Base-by-base conservation (phyloP, 2,797 vertebrate species). In the Sitta carolinensis region DNA sequence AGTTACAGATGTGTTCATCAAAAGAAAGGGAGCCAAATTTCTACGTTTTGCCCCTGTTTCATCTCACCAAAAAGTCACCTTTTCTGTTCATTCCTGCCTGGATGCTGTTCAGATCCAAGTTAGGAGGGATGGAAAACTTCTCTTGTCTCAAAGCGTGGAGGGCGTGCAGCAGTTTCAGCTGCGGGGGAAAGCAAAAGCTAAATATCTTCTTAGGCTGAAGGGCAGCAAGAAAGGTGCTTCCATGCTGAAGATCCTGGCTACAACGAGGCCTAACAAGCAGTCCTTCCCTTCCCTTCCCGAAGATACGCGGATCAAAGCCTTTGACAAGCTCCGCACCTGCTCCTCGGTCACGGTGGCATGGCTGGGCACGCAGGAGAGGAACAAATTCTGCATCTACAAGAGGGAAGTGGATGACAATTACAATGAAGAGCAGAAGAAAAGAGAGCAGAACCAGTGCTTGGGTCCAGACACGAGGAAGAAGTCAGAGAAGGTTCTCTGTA, bases 311-410 rank as follows among this genome's bases (percentile, higher is more conserved):
- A 99, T 99, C 97, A 99, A 99, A 97, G 98, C 98, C 89, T 99
- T 99, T 1, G 99, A 99, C 98, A 99, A 99, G 95, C 98, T 99
- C 72, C 99, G 99, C 83, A 99, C 99, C 2, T 99, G 99, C 81
- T 98, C 98, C 58, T 99, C 99, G 0, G 99, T 98, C 96, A 99
- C 99, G 0, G 98, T 99, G 94, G 99, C 99, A 1, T 99, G 99
- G 99, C 98, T 99, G 42, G 99, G 99, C 95, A 99, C 99, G 0
- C 99, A 99, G 97, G 99, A 99, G 89, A 98, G 99, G 96, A 99
- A 99, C 97, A 99, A 99, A 94, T 99, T 98, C 97, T 99, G 99
- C 97, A 98, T 99, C 93, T 99, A 99, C 96, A 99, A 98, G 88
- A 99, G 98, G 61, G 99, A 99, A 91, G 99, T 99, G 78, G 98